phyloP scores from a whole-genome alignment of 1,140 invertebrate species.

The Neodiprion virginianus region DNA sequence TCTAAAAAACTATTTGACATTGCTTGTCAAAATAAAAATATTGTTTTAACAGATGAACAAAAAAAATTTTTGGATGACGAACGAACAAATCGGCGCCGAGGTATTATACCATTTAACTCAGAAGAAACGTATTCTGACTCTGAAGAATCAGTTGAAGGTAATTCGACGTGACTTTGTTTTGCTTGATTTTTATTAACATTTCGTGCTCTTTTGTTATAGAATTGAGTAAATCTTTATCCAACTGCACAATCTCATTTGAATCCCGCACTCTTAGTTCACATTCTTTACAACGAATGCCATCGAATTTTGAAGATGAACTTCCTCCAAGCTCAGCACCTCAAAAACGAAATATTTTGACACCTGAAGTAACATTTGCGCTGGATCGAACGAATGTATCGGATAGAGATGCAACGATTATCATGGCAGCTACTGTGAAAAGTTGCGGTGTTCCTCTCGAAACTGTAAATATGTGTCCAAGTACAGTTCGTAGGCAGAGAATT shows the following conservation, averaged over 20 bases:
- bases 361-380: slow-evolving; percentile 14
- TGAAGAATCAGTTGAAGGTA: slow-evolving; percentile 15
- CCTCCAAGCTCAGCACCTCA: slow-evolving; percentile 11
- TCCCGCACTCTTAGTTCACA: slow-evolving; percentile 20
- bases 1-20: slow-evolving; percentile 17
- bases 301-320: slow-evolving; percentile 22
- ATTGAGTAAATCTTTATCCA: slow-evolving; percentile 23
- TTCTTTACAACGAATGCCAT: slow-evolving; percentile 21
- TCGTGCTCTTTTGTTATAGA: slow-evolving; percentile 16
- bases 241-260: slow-evolving; percentile 20
- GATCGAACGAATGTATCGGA: slow-evolving; percentile 22
- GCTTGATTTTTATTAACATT: slow-evolving; percentile 8
- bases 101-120: slow-evolving; percentile 16
- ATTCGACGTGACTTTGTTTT: slow-evolving; percentile 10
- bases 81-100: background rate
- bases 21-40: slow-evolving; percentile 13
- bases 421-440: slow-evolving; percentile 14
- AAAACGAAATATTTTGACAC: slow-evolving; percentile 22
- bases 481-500: slow-evolving; percentile 9
- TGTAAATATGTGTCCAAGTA: slow-evolving; percentile 17
- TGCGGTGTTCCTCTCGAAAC: slow-evolving; percentile 2
- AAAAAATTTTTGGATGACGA: slow-evolving; percentile 15
- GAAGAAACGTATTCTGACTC: slow-evolving; percentile 16
- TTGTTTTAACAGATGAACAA: slow-evolving; percentile 11
- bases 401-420: slow-evolving; percentile 20